Base-by-base conservation (phyloP, 2,888 invertebrate species). In the Brenthis hecate region DNA sequence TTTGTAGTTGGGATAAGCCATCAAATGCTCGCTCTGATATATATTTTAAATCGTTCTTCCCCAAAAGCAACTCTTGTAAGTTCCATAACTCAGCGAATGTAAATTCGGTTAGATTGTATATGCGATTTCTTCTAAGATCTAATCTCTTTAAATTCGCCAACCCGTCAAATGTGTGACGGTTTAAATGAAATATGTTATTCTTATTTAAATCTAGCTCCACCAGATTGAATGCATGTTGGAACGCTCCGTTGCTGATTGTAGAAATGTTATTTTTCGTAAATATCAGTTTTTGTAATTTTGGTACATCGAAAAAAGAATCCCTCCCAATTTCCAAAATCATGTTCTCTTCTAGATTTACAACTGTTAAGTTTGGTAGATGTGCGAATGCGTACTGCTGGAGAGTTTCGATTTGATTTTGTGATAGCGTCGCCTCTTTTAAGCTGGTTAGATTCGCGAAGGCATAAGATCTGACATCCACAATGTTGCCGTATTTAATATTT, bases 201-300 rank as follows among this genome's bases (percentile, higher is more conserved):
- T 94, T 94, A 82, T 96, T 96, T 80, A 98, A 89, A 85, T 98
- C 97, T 76, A 99, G 91, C 79, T 96, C 96, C 65, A 96, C 94
- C 65, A 98, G 92, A 78, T 96, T 95, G 65, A 94, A 94, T 82
- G 97, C 92, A 75, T 96, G 94, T 76, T 94, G 94, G 80, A 97
- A 98, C 28, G 98, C 96, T 72, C 96, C 96, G 73, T 98, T 97
- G 77, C 97, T 98, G 73, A 98, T 94, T 50, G 95, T 94, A 72
- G 96, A 96, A 75, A 99, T 94, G 82, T 96, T 96, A 89, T 99
- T 99, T 81, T 96, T 96, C 77, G 97, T 97, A 64, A 99, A 93
- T 73, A 95, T 95, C 54, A 99, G 94, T 73, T 96, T 95, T 77
- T 95, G 94, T 73, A 97, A 87, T 66, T 94, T 93, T 0, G 97